Evolutionary conservation across 2,113 vertebrate species (phyloP).

Genomic region (Corythoichthys haematopterus): DNA sequence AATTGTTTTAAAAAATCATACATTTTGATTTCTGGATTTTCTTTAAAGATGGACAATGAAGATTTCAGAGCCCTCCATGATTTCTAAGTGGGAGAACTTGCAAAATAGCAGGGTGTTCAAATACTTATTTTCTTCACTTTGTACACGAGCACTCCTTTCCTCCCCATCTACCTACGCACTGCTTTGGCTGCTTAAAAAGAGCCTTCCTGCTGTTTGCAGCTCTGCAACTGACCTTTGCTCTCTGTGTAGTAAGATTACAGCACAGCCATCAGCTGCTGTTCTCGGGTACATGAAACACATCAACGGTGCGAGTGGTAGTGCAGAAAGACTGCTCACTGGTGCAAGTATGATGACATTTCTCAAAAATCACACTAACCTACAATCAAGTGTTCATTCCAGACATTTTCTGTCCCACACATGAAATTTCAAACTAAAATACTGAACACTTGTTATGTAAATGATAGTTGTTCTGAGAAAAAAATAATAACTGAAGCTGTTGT

Average conservation of each 20-base stretch:
- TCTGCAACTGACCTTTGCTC: constrained; percentile 66
- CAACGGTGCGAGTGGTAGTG: constrained; percentile 17
- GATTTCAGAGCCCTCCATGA: too few species aligned
- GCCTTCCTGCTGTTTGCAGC: constrained; percentile 57
- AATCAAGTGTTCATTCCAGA: not conserved
- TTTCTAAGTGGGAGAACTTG: too few species aligned
- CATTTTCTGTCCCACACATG: not conserved
- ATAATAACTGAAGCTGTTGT: not conserved
- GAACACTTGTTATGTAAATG: not conserved
- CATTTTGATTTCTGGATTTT: too few species aligned
- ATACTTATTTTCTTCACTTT: too few species aligned
- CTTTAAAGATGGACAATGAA: too few species aligned
- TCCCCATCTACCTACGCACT: constrained; percentile 20
- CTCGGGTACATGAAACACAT: constrained; percentile 58
- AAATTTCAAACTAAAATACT: not conserved
- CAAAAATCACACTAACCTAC: not conserved
- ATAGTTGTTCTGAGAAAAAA: not conserved
- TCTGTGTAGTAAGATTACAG: constrained; percentile 68
- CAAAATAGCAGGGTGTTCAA: too few species aligned
- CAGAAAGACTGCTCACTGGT: constrained; percentile 17
- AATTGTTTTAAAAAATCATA: too few species aligned
- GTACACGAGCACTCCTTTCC: not conserved
- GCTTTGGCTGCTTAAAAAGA: constrained; percentile 57
- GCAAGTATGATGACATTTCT: constrained; percentile 10
- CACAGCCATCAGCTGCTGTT: constrained; percentile 36